Percentiles rank a stretch among this genome's conserved stretches.
phyloP scores from a whole-genome alignment of 2,888 invertebrate species.

The Cheilosia variabilis region DNA sequence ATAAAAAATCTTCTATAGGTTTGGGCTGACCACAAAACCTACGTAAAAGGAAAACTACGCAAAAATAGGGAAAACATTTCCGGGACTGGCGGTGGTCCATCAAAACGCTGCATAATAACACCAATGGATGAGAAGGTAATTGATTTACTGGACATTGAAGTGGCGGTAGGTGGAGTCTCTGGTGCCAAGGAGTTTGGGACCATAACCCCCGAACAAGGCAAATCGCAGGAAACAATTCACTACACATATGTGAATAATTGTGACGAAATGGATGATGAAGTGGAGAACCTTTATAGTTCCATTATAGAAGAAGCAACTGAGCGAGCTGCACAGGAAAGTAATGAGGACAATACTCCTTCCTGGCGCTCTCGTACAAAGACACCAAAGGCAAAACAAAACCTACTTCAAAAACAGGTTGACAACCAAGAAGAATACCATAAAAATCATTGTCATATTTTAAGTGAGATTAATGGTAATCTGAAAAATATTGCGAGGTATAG shows the following conservation, averaged over 20 bases:
- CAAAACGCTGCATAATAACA: background rate
- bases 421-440: background rate
- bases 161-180: background rate
- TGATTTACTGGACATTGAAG: conserved; percentile 4
- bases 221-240: conserved; percentile 2
- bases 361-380: background rate
- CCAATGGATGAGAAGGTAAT: conserved; percentile 11
- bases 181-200: background rate
- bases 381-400: background rate
- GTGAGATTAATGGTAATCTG: background rate
- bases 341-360: background rate
- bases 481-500: conserved; percentile 1
- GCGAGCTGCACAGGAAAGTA: background rate
- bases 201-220: background rate
- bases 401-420: conserved; percentile 2
- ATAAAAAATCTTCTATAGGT: conserved; percentile 10
- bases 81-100: conserved; percentile 21
- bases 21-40: conserved; percentile 16
- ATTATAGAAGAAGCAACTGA: conserved; percentile 7
- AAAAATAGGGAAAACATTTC: conserved; percentile 17
- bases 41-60: conserved; percentile 8
- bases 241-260: background rate
- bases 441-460: background rate
- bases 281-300: background rate
- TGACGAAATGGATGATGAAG: background rate